Evolutionary conservation across 2,797 vertebrate species (phyloP).

Genomic region (Spinibarbus caldwelli): DNA sequence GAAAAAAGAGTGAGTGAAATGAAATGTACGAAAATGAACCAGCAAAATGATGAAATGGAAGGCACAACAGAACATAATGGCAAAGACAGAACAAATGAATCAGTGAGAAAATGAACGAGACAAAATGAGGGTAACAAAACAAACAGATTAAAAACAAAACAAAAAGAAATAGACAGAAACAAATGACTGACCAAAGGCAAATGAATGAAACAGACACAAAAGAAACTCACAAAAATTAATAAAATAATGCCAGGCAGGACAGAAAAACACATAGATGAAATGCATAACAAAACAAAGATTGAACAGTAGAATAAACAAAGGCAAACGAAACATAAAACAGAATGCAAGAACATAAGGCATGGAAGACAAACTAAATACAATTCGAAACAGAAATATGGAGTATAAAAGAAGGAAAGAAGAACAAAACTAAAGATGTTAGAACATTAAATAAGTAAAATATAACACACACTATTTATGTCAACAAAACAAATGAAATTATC

Average conservation of each 20-base stretch:
- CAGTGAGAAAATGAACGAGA: background rate
- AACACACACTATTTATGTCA: background rate
- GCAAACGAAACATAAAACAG: background rate
- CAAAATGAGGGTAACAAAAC: background rate
- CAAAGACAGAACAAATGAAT: background rate
- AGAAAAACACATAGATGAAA: background rate
- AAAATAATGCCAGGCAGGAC: background rate
- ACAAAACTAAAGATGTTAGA: background rate
- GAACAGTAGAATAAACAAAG: background rate
- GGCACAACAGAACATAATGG: background rate
- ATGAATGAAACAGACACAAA: background rate
- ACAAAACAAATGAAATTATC: background rate
- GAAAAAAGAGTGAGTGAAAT: background rate
- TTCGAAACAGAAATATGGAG: background rate
- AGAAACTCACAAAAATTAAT: background rate
- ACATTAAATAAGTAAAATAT: background rate
- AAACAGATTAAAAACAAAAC: background rate
- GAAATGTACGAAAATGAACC: background rate
- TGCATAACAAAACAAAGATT: background rate
- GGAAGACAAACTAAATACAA: background rate
- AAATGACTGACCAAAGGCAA: background rate
- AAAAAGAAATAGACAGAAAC: background rate
- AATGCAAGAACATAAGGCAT: background rate
- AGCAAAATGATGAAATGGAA: background rate
- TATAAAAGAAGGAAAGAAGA: background rate